Evolutionary conservation across 1,140 invertebrate genomes (phyloP).

Genomic region (Drosophila triauraria): DNA sequence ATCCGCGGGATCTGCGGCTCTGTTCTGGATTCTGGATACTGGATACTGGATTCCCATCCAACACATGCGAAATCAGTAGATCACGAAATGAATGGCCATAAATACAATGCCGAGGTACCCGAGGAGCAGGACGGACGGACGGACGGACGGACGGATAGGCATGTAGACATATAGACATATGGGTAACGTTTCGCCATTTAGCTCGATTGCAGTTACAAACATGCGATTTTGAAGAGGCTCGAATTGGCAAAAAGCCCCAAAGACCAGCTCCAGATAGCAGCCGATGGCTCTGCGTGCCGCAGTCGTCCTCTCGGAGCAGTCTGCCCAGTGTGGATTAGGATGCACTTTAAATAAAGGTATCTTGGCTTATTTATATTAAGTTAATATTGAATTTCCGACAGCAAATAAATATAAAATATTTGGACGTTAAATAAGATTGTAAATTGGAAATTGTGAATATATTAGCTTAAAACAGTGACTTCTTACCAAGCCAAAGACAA

Average conservation of each 20-base stretch:
- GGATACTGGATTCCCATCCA: constrained; percentile 69
- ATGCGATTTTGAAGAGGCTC: constrained; percentile 81
- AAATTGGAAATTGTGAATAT: no score
- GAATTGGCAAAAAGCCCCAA: constrained; percentile 59
- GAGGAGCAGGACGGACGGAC: constrained; percentile 29
- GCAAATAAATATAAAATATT: not conserved
- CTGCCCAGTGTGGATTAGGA: constrained; percentile 23
- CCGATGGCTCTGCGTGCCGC: constrained; percentile 32
- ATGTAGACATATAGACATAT: constrained; percentile 68
- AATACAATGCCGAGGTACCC: constrained; percentile 71
- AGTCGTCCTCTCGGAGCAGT: constrained; percentile 24
- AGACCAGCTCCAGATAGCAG: constrained; percentile 36
- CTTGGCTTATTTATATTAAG: not conserved
- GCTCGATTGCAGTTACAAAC: constrained; percentile 80
- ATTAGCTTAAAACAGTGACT: no score
- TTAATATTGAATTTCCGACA: not conserved
- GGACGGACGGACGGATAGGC: constrained; percentile 53
- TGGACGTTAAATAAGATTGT: no score
- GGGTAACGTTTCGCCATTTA: constrained; percentile 77
- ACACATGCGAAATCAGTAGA: constrained; percentile 82
- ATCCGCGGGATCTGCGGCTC: constrained; percentile 37
- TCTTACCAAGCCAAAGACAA: not conserved
- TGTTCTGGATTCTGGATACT: constrained; percentile 34
- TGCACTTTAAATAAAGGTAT: constrained; percentile 12
- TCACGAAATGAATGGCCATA: constrained; percentile 82